These are phyloP conservation scores for Sebastes cheni DNA, from an alignment of 2,797 vertebrate genomes.

Conservation along the genomic window DNA sequence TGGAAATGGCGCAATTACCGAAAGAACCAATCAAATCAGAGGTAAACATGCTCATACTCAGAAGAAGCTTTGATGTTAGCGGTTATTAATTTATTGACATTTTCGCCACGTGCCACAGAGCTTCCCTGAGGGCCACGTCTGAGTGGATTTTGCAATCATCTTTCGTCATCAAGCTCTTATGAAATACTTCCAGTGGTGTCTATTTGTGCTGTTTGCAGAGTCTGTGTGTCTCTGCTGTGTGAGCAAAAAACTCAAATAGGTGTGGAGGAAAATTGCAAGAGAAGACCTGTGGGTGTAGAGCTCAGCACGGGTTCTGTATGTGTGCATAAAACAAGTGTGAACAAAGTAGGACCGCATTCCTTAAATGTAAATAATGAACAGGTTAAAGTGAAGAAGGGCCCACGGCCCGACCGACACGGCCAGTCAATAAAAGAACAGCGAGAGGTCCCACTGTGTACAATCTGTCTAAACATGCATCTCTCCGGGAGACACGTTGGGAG, in stretches of 20 bases:
- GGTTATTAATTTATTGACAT: neutral
- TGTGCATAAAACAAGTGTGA: conserved; percentile 15
- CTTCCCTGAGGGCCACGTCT: neutral
- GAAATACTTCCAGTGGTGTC: conserved; percentile 3
- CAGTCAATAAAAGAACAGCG: neutral
- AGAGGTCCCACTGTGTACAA: neutral
- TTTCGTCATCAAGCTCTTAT: neutral
- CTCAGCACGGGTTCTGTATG: neutral
- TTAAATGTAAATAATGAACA: neutral
- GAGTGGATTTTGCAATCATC: conserved; percentile 12
- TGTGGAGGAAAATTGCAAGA: conserved; percentile 5
- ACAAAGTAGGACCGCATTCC: conserved; percentile 3
- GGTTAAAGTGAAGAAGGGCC: neutral
- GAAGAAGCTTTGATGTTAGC: neutral
- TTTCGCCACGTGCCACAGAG: neutral
- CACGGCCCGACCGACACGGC: neutral
- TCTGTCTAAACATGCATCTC: neutral
- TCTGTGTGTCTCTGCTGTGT: neutral
- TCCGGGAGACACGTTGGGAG: neutral
- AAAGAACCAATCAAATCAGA: neutral
- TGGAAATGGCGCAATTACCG: neutral
- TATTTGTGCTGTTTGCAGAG: conserved; percentile 16
- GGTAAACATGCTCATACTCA: neutral
- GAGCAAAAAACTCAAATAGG: conserved; percentile 16
- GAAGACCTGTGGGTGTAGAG: conserved; percentile 1